These are phyloP conservation scores for Plotosus lineatus DNA, from an alignment of 2,113 vertebrate species.

Conservation along the genomic window DNA sequence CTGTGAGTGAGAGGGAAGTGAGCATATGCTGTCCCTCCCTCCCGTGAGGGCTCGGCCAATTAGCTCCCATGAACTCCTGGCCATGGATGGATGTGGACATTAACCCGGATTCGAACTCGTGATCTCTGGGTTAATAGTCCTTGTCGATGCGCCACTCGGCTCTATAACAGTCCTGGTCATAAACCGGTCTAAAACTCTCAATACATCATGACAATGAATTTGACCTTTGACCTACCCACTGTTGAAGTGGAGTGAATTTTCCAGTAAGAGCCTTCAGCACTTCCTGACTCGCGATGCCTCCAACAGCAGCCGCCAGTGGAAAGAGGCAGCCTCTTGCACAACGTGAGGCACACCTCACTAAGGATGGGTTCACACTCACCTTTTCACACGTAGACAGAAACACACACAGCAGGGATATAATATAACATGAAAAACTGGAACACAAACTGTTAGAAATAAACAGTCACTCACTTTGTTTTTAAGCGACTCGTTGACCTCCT, in stretches of 20 bases:
- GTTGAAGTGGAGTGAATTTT: slow-evolving; percentile 95
- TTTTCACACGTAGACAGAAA: slow-evolving; percentile 45
- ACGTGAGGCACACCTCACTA: slow-evolving; percentile 84
- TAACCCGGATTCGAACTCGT: too few relatives aligned
- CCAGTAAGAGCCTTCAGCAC: slow-evolving; percentile 94
- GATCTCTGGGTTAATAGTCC: too few relatives aligned
- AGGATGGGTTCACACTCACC: slow-evolving; percentile 75
- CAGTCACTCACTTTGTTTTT: slow-evolving; percentile 79
- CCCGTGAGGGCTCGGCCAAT: too few relatives aligned
- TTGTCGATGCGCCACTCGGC: too few relatives aligned
- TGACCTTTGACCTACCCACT: slow-evolving; percentile 82
- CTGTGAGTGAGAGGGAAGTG: too few relatives aligned
- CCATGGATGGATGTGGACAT: too few relatives aligned
- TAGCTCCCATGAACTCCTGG: too few relatives aligned
- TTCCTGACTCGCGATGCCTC: slow-evolving; percentile 94
- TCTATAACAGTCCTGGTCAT: too few relatives aligned
- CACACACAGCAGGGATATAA: background rate
- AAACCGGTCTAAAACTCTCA: background rate
- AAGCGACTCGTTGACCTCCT: slow-evolving; percentile 79
- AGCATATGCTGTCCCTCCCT: too few relatives aligned
- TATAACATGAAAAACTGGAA: background rate
- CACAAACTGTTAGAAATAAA: background rate
- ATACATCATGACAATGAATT: background rate
- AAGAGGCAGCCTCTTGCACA: slow-evolving; percentile 84
- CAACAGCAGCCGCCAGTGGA: slow-evolving; percentile 87